Evolutionary conservation across 2,888 invertebrate species (phyloP), one percentile per base, ranked within the genome.

Genomic region (Drosophila barbarae): DNA sequence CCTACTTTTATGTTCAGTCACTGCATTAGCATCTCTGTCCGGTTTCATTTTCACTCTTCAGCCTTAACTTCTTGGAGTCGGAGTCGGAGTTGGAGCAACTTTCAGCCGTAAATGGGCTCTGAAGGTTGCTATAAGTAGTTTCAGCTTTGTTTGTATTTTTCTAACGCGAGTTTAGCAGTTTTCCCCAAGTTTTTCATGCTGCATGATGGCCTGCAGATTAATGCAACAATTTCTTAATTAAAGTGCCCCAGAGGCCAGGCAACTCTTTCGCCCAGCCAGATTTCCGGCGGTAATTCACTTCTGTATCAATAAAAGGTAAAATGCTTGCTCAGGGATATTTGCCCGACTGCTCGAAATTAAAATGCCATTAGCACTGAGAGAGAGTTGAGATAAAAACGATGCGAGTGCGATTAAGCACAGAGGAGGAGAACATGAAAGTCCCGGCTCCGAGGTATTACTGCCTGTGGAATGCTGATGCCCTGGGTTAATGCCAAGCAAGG

Each of bases 281-380:
- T 72, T 69, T 63, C 46, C 63, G 59, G 54, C 52, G 66, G 52
- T 30, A 63, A 71, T 64, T 57, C 47, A 44, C 49, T 39, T 13
- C 28, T 36, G 60, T 60, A 73, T 73, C 71, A 53, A 57, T 59
- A 46, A 21, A 50, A 59, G 38, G 53, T 47, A 35, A 39, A 51
- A 49, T 36, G 55, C 55, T 42, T 44, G 50, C 26, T 63, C 57
- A 12, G 46, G 66, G 53, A 59, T 56, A 55, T 59, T 67, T 50
- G 42, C 23, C 0, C 59, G 39, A 35, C 42, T 63, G 30, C 67
- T 69, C 47, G 73, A 75, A 80, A 83, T 83, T 83, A 75, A 83
- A 79, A 80, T 72, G 52, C 73, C 77, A 79, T 79, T 79, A 75
- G 77, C 72, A 69, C 61, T 41, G 35, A 30, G 18, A 5, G 26